A percentile compares a stretch with the other conserved stretches of the same genome.
Evolutionary conservation across 2,113 vertebrate species (phyloP).

Genomic region (Copsychus sechellarum): DNA sequence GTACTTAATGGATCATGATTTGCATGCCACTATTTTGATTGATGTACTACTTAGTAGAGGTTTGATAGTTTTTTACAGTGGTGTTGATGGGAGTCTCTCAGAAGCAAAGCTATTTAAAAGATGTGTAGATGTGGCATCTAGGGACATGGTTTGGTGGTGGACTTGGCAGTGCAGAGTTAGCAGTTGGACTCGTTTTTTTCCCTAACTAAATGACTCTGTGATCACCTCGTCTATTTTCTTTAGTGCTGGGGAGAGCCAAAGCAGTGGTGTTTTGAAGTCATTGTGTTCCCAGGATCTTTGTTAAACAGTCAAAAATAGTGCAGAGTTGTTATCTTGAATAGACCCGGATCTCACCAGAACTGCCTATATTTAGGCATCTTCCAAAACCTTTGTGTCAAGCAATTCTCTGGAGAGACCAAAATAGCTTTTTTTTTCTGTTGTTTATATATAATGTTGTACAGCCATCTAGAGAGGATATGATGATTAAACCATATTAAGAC

Average conservation of each 20-base stretch:
- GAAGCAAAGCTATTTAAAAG: conserved; percentile 22
- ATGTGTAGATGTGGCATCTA: neutral
- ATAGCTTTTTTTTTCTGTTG: neutral
- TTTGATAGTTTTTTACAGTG: conserved; percentile 40
- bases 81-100: conserved; percentile 37
- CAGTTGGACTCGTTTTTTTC: neutral
- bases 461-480: conserved; percentile 16
- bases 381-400: conserved; percentile 37
- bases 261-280: conserved; percentile 4
- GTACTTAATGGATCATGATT: conserved; percentile 63
- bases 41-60: conserved; percentile 41
- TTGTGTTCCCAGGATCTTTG: conserved; percentile 22
- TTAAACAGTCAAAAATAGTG: conserved; percentile 16
- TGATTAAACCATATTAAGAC: conserved; percentile 62
- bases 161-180: neutral
- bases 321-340: conserved; percentile 32
- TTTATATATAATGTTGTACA: neutral
- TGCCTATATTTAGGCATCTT: conserved; percentile 66
- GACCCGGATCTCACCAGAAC: conserved; percentile 12
- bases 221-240: conserved; percentile 14
- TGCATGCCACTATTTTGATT: conserved; percentile 45
- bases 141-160: neutral
- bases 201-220: neutral
- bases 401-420: neutral
- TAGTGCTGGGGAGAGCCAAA: neutral